These are phyloP conservation scores for Teleogryllus occipitalis DNA, from an alignment of 1,140 invertebrate genomes.

Conservation along the genomic window DNA sequence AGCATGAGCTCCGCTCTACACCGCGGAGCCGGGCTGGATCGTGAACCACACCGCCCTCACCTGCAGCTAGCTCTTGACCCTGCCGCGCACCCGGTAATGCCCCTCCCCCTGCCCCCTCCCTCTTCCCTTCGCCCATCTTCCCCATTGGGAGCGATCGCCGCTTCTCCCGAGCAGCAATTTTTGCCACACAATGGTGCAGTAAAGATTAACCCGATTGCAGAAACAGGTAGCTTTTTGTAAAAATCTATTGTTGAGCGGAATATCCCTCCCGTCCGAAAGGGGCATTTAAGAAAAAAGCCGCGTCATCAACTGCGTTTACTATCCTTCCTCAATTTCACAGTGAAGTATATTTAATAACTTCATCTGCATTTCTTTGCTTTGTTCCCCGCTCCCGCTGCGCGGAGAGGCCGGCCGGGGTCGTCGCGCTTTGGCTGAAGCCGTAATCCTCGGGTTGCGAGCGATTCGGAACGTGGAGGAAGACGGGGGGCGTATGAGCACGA, in stretches of 20 bases:
- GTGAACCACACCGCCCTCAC: too few relatives aligned
- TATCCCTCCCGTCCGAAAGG: not conserved
- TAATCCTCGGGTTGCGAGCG: too few relatives aligned
- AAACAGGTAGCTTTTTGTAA: conserved; percentile 5
- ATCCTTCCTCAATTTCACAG: not conserved
- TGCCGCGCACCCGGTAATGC: too few relatives aligned
- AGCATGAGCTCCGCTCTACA: too few relatives aligned
- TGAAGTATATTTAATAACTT: conserved; percentile 2
- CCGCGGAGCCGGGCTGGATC: too few relatives aligned
- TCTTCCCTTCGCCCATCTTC: too few relatives aligned
- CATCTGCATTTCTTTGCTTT: conserved; percentile 1
- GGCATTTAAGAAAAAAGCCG: not conserved
- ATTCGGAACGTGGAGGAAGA: too few relatives aligned
- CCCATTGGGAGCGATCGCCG: not conserved
- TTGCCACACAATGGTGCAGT: not conserved
- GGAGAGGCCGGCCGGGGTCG: not conserved
- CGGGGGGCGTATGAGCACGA: too few relatives aligned
- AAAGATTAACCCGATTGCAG: not conserved
- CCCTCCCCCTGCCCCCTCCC: too few relatives aligned
- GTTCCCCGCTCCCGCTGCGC: not conserved
- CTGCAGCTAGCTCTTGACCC: too few relatives aligned
- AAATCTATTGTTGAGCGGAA: not conserved
- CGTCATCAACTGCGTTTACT: not conserved
- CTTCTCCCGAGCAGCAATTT: not conserved
- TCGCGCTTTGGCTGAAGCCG: too few relatives aligned